Evolutionary conservation across 2,888 invertebrate genomes (phyloP).

Genomic region (Euzetes globulus): DNA sequence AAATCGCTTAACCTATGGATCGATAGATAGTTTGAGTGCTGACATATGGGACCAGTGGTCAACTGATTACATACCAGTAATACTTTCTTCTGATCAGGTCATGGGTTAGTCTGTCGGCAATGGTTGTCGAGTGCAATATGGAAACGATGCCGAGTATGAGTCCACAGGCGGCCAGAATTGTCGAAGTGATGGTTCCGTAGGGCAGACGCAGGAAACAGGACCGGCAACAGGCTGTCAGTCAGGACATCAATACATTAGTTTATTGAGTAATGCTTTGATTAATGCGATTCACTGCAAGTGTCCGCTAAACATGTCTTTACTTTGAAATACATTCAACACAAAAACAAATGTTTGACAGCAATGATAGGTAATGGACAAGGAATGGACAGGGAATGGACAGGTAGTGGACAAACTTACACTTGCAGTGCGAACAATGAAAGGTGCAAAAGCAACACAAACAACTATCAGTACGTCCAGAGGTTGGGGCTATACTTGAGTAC

Average conservation of each 20-base stretch:
- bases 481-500: conserved; percentile 32
- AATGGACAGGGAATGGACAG: background rate
- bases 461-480: background rate
- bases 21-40: background rate
- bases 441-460: conserved; percentile 33
- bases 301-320: too few relatives aligned
- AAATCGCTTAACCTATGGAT: conserved; percentile 36
- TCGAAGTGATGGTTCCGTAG: conserved; percentile 36
- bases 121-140: conserved; percentile 29
- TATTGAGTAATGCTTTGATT: too few relatives aligned
- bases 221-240: conserved; percentile 27
- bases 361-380: too few relatives aligned
- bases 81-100: conserved; percentile 35
- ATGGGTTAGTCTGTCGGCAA: conserved; percentile 32
- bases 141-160: conserved; percentile 32
- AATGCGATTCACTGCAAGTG: too few relatives aligned
- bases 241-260: background rate
- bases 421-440: conserved; percentile 25
- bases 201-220: conserved; percentile 35
- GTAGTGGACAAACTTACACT: conserved; percentile 28
- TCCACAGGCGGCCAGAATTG: conserved; percentile 35
- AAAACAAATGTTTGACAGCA: too few relatives aligned
- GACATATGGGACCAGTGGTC: background rate
- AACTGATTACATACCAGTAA: conserved; percentile 24
- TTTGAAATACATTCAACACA: too few relatives aligned